Conservation (phyloP, 2,113 vertebrate genomes). For the Alligator mississippiensis region DNA sequence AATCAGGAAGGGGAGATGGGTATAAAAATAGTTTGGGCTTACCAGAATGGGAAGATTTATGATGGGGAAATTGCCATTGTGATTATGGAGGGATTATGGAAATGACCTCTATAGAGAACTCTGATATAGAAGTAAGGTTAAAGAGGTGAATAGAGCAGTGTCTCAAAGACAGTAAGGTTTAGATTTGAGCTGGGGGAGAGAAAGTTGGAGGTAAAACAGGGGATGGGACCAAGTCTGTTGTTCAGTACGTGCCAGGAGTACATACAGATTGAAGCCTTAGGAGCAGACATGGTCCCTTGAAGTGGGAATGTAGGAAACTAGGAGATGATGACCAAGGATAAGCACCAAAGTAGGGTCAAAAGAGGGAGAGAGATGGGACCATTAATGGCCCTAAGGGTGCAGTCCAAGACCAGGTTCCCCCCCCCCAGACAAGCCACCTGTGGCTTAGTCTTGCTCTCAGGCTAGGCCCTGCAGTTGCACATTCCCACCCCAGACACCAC, state of each 20-base stretch:
- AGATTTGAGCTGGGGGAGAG: not conserved
- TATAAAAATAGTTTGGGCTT: not conserved
- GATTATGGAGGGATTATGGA: not conserved
- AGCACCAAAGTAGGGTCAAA: not conserved
- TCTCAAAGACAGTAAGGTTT: not conserved
- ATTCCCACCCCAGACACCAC: too few species aligned
- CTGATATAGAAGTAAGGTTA: not conserved
- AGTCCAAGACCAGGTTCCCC: not conserved
- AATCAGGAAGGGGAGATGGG: not conserved
- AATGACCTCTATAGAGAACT: not conserved
- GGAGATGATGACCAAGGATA: accelerated
- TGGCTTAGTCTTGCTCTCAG: too few species aligned
- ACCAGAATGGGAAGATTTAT: not conserved
- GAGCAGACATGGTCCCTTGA: not conserved
- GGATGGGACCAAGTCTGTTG: too few species aligned
- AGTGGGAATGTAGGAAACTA: not conserved
- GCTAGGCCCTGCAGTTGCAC: too few species aligned
- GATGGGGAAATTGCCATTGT: not conserved
- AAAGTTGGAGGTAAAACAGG: not conserved
- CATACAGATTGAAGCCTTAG: not conserved
- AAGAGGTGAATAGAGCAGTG: not conserved
- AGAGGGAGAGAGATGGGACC: not conserved
- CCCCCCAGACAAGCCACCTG: too few species aligned
- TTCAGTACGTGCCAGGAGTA: not conserved
- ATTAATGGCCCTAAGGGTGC: not conserved